Conservation (phyloP, 1,140 invertebrate species). For the Drosophila sulfurigaster region DNA sequence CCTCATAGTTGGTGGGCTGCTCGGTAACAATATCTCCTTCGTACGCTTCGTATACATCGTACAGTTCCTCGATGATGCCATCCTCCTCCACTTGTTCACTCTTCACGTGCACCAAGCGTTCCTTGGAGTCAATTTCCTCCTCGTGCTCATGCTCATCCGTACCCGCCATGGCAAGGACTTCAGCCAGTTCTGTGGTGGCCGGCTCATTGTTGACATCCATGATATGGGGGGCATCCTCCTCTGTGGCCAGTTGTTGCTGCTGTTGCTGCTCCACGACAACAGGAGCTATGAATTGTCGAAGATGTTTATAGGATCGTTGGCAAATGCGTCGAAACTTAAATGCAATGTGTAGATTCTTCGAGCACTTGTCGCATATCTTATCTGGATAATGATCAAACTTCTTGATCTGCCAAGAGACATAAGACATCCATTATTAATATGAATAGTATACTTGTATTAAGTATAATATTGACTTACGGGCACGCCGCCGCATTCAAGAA, state of each 20-base stretch:
- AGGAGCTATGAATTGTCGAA: conserved; percentile 77
- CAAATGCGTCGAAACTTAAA: conserved; percentile 73
- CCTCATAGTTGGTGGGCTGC: conserved; percentile 43
- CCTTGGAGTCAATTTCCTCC: conserved; percentile 60
- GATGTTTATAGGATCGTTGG: conserved; percentile 76
- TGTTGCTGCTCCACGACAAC: conserved; percentile 66
- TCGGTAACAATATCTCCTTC: conserved; percentile 61
- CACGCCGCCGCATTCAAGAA: conserved; percentile 78
- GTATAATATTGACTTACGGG: conserved; percentile 61
- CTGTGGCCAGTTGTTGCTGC: background rate
- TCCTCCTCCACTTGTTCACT: conserved; percentile 72
- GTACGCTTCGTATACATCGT: conserved; percentile 70
- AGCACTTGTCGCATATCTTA: conserved; percentile 77
- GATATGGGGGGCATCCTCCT: conserved; percentile 30
- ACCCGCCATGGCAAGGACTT: conserved; percentile 22
- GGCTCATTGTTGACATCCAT: conserved; percentile 4
- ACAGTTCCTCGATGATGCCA: conserved; percentile 71
- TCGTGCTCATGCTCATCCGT: conserved; percentile 46
- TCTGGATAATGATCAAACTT: conserved; percentile 82
- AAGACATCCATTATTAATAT: background rate
- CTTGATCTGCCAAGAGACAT: conserved; percentile 60
- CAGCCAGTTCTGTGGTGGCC: conserved; percentile 13
- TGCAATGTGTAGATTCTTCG: conserved; percentile 64
- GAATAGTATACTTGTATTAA: background rate
- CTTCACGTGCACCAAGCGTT: conserved; percentile 57